These are phyloP conservation scores for Centropus unirufus DNA, from an alignment of 2,113 vertebrate species.

Conservation along the genomic window DNA sequence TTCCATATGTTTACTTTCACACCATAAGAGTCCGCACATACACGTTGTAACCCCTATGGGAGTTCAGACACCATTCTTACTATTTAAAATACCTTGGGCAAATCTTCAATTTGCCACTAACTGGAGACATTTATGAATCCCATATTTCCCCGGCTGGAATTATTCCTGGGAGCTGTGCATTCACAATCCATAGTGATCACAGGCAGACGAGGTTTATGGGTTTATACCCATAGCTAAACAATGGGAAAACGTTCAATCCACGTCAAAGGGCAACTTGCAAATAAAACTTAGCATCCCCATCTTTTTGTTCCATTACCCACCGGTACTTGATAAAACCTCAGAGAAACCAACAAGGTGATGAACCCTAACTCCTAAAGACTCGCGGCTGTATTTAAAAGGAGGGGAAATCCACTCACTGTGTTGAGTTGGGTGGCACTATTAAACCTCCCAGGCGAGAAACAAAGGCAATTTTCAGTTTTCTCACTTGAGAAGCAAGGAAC, in stretches of 20 bases:
- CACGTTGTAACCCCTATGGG: not conserved
- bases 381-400: not conserved
- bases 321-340: not conserved
- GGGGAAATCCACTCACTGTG: not conserved
- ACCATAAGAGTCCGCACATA: not conserved
- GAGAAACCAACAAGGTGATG: not conserved
- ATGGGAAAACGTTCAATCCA: not conserved
- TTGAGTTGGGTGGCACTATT: fast-evolving
- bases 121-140: slow-evolving; percentile 18
- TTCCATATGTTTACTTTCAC: slow-evolving; percentile 32
- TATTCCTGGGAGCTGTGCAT: slow-evolving; percentile 15
- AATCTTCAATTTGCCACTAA: not conserved
- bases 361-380: not conserved
- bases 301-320: not conserved
- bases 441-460: not conserved
- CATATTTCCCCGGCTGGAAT: slow-evolving; percentile 4
- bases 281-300: not conserved
- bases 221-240: not conserved
- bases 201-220: not conserved
- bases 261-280: not conserved
- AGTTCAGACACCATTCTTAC: slow-evolving; percentile 15
- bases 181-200: not conserved
- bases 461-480: not conserved
- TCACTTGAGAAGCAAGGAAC: not conserved
- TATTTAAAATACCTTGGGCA: not conserved